These are phyloP conservation scores for Tiliacea citrago DNA, from an alignment of 2,888 invertebrate species.

Conservation along the genomic window DNA sequence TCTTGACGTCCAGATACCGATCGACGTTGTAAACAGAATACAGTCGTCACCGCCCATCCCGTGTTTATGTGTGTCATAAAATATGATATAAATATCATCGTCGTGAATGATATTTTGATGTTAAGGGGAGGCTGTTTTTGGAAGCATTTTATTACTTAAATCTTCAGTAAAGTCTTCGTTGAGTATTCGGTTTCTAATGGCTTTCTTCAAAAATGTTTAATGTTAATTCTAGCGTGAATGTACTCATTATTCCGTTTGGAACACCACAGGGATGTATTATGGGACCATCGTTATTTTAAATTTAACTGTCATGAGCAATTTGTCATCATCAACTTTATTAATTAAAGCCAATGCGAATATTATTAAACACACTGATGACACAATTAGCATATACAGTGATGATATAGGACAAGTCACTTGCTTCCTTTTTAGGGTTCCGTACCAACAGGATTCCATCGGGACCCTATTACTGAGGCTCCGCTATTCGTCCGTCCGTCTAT, in stretches of 20 bases:
- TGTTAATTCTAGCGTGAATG: not conserved
- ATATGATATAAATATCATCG: conserved; percentile 69
- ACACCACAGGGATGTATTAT: conserved; percentile 29
- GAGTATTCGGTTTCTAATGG: conserved; percentile 22
- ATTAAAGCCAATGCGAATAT: conserved; percentile 45
- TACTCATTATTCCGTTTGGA: conserved; percentile 11
- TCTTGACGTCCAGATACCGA: conserved; percentile 58
- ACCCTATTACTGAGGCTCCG: too few species aligned
- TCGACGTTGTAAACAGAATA: conserved; percentile 68
- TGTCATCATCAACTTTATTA: conserved; percentile 24
- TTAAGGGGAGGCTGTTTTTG: conserved; percentile 58
- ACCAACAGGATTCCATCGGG: too few species aligned
- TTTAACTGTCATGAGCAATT: conserved; percentile 33
- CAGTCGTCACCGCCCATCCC: conserved; percentile 70
- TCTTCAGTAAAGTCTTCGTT: conserved; percentile 27
- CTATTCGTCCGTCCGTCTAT: too few species aligned
- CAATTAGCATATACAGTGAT: conserved; percentile 18
- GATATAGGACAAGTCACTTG: not conserved
- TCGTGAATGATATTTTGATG: conserved; percentile 54
- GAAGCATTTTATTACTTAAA: conserved; percentile 47
- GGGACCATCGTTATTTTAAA: conserved; percentile 19
- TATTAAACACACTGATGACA: not conserved
- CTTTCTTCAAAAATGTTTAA: not conserved
- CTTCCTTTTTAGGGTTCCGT: not conserved
- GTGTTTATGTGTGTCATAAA: conserved; percentile 72